These are phyloP conservation scores for Calameuta filiformis DNA, from an alignment of 2,888 invertebrate species.

Conservation along the genomic window DNA sequence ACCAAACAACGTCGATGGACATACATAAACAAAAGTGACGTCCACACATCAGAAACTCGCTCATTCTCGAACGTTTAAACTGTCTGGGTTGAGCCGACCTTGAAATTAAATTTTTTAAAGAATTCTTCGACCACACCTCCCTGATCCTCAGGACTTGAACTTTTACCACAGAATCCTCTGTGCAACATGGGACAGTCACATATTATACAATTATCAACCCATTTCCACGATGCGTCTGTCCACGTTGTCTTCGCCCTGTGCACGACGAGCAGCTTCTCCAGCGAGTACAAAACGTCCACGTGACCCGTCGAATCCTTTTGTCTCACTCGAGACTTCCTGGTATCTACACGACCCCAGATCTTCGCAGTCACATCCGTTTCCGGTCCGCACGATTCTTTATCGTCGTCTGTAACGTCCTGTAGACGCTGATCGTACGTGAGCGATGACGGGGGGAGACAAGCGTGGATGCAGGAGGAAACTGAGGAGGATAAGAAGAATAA, in stretches of 20 bases:
- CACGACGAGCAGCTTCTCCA: neutral
- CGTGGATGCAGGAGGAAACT: neutral
- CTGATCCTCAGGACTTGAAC: no score
- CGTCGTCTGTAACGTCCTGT: neutral
- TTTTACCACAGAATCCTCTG: no score
- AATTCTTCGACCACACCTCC: no score
- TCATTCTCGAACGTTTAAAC: neutral
- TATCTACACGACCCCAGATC: neutral
- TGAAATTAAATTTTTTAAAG: neutral
- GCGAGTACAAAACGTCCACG: no score
- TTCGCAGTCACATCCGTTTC: neutral
- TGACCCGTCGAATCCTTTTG: no score
- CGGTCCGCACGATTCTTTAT: neutral
- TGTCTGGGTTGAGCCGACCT: neutral
- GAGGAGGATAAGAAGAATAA: neutral
- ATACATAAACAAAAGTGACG: neutral
- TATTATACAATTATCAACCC: neutral
- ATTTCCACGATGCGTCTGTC: neutral
- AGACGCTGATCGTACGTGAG: neutral
- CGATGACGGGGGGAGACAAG: neutral
- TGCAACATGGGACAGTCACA: neutral
- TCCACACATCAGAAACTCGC: neutral
- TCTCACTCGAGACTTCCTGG: neutral
- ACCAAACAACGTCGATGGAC: neutral
- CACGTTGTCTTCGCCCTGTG: neutral